phyloP scores from a whole-genome alignment of 2,888 invertebrate species.

The Ochropleura plecta region DNA sequence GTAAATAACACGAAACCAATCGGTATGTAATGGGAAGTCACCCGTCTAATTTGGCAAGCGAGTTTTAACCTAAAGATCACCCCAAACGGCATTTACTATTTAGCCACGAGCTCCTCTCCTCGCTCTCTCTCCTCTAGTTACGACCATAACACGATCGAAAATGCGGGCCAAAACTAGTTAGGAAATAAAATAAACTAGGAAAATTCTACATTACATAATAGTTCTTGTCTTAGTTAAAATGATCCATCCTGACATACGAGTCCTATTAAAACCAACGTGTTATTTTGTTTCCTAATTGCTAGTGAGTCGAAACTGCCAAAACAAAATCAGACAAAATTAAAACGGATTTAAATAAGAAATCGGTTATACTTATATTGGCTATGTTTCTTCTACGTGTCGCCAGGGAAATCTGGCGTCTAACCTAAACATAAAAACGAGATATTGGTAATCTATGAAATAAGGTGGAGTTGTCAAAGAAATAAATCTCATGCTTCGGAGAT shows the following conservation, averaged over 20 bases:
- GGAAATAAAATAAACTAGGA: neutral
- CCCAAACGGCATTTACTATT: no score
- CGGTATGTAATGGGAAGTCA: no score
- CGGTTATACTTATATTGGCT: conserved; percentile 35
- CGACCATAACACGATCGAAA: neutral
- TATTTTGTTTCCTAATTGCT: conserved; percentile 2
- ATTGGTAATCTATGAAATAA: conserved; percentile 37
- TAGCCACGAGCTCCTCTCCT: no score
- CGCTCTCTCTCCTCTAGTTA: neutral
- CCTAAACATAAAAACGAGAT: conserved; percentile 54
- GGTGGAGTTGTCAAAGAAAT: conserved; percentile 25
- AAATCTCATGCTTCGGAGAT: conserved; percentile 9
- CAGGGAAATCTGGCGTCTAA: conserved; percentile 58
- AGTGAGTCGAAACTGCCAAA: neutral
- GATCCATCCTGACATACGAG: neutral
- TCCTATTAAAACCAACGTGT: neutral
- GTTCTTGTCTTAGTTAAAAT: neutral
- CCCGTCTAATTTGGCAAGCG: no score
- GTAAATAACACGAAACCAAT: no score
- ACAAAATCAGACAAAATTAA: neutral
- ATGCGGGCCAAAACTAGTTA: neutral
- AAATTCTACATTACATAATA: neutral
- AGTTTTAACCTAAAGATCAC: no score
- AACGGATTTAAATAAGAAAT: conserved; percentile 47
- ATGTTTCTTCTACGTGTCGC: conserved; percentile 42